Percentiles rank a stretch among this genome's conserved stretches.
These are phyloP conservation scores for Drosophila sp. DNA, from an alignment of 1,140 invertebrate genomes.

Conservation along the genomic window DNA sequence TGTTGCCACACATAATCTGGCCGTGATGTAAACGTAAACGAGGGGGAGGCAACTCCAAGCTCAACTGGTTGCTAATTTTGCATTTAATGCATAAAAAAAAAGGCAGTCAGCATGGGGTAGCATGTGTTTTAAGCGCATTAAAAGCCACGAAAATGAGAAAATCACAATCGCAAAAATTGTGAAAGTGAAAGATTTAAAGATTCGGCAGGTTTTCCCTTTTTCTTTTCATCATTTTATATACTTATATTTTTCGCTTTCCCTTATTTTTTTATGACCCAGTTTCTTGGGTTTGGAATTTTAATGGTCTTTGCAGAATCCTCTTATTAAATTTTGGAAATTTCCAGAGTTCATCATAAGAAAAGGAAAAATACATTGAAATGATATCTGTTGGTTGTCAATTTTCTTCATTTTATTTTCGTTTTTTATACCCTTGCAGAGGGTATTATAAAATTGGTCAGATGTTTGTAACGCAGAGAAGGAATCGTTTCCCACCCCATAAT, in stretches of 20 bases:
- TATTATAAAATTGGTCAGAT: too few relatives aligned
- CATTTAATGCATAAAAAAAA: slow-evolving; percentile 46
- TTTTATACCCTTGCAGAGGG: too few relatives aligned
- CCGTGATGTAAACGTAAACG: slow-evolving; percentile 34
- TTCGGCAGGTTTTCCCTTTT: not conserved
- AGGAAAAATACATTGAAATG: not conserved
- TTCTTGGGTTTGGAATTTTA: not conserved
- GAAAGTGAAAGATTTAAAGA: not conserved
- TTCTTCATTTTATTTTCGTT: too few relatives aligned
- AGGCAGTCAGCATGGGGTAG: slow-evolving; percentile 16
- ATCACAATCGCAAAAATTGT: slow-evolving; percentile 4
- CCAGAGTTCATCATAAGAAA: not conserved
- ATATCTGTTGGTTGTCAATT: not conserved
- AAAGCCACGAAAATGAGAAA: slow-evolving; percentile 27
- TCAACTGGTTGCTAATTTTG: slow-evolving; percentile 53
- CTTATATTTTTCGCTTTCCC: not conserved
- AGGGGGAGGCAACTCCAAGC: slow-evolving; percentile 7
- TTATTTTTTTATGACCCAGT: slow-evolving; percentile 11
- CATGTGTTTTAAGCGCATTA: slow-evolving; percentile 41
- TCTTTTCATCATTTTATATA: not conserved
- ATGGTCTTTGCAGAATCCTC: slow-evolving; percentile 12
- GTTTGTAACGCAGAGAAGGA: too few relatives aligned
- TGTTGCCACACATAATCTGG: slow-evolving; percentile 66
- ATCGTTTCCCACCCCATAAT: too few relatives aligned
- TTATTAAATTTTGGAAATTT: slow-evolving; percentile 30